Evolutionary conservation across 1,140 invertebrate species (phyloP).

Genomic region (Lepidostoma basale): DNA sequence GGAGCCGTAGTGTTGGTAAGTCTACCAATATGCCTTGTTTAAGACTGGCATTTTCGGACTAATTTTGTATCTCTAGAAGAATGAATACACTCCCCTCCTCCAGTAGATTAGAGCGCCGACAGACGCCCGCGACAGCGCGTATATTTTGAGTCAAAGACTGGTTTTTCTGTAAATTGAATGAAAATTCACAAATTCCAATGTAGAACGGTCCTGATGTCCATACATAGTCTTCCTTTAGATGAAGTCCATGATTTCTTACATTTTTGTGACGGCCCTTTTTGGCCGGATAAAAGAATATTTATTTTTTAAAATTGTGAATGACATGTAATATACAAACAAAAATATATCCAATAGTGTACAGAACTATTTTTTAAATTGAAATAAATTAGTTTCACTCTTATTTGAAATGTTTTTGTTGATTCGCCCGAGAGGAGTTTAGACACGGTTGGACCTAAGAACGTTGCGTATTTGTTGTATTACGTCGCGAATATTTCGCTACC

Average conservation of each 20-base stretch:
- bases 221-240: constrained; percentile 36
- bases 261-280: constrained; percentile 13
- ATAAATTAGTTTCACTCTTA: no score
- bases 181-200: constrained; percentile 36
- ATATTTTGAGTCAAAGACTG: constrained; percentile 48
- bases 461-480: no score
- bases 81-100: constrained; percentile 40
- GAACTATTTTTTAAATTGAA: constrained; percentile 27
- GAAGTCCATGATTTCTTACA: constrained; percentile 15
- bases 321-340: constrained; percentile 34
- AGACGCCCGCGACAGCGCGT: constrained; percentile 25
- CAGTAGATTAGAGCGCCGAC: constrained; percentile 33
- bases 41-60: constrained; percentile 47
- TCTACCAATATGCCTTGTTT: constrained; percentile 46
- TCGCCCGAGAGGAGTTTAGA: no score
- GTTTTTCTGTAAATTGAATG: constrained; percentile 45
- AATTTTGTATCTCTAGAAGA: constrained; percentile 44
- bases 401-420: no score
- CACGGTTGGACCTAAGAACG: no score
- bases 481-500: no score
- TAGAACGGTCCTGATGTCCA: constrained; percentile 7
- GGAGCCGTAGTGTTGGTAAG: constrained; percentile 41
- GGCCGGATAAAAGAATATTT: constrained; percentile 28
- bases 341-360: constrained; percentile 35
- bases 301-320: constrained; percentile 34